Evolutionary conservation across 1,140 invertebrate species (phyloP).

Genomic region (Pseudomyrmex sp.): DNA sequence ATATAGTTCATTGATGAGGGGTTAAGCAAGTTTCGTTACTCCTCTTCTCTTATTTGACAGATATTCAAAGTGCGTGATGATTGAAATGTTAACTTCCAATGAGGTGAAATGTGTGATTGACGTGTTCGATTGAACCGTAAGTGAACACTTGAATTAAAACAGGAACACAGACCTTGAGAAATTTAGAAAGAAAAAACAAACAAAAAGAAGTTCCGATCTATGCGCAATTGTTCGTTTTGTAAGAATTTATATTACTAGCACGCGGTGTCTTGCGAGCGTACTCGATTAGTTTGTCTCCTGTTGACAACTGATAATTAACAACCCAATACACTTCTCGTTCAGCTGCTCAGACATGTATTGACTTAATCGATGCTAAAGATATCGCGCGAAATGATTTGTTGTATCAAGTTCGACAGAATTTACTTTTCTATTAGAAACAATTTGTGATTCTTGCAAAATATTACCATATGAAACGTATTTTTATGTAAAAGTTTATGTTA

Average conservation of each 20-base stretch:
- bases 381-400: not conserved
- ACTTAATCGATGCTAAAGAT: slow-evolving; percentile 13
- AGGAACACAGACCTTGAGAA: too few relatives aligned
- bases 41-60: too few relatives aligned
- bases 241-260: slow-evolving; percentile 1
- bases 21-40: too few relatives aligned
- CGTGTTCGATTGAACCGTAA: not conserved
- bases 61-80: too few relatives aligned
- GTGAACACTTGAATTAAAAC: not conserved
- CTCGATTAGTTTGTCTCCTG: not conserved
- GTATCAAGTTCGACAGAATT: not conserved
- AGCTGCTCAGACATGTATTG: not conserved
- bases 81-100: too few relatives aligned
- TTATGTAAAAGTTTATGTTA: not conserved
- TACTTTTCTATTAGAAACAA: not conserved
- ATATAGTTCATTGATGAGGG: too few relatives aligned
- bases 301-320: slow-evolving; percentile 22
- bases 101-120: too few relatives aligned
- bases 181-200: not conserved
- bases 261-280: not conserved
- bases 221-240: slow-evolving; percentile 9
- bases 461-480: not conserved
- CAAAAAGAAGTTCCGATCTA: not conserved
- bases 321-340: not conserved
- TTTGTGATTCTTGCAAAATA: not conserved